A percentile compares a stretch with the other conserved stretches of the same genome.
phyloP scores from a whole-genome alignment of 1,140 invertebrate genomes.

The Agrilus planipennis region DNA sequence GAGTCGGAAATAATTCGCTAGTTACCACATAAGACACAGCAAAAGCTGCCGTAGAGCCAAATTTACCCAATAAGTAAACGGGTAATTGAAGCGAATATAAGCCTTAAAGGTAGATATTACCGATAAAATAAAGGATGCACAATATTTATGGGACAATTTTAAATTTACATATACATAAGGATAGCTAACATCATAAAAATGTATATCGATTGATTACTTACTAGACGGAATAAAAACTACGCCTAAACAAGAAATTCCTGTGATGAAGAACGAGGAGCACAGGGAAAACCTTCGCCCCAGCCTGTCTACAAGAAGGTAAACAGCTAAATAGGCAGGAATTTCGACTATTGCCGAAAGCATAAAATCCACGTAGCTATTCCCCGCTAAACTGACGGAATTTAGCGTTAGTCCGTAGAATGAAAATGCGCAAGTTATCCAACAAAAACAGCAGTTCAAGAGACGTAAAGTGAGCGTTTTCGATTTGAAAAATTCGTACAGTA shows the following conservation, averaged over 20 bases:
- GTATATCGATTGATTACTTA: no score
- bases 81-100: conserved; percentile 25
- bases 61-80: conserved; percentile 60
- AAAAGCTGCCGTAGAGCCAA: conserved; percentile 56
- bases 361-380: conserved; percentile 58
- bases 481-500: conserved; percentile 37
- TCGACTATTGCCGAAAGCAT: conserved; percentile 57
- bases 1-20: conserved; percentile 61
- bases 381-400: conserved; percentile 62
- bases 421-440: conserved; percentile 56
- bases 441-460: conserved; percentile 50
- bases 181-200: no score
- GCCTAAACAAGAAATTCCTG: conserved; percentile 36
- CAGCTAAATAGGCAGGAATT: conserved; percentile 56
- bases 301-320: conserved; percentile 49
- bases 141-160: no score
- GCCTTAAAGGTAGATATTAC: conserved; percentile 9
- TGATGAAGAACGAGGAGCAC: conserved; percentile 45
- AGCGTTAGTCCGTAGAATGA: conserved; percentile 74
- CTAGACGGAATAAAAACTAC: conserved; percentile 21
- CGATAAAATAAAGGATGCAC: no score
- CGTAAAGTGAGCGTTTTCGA: conserved; percentile 45
- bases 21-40: conserved; percentile 58
- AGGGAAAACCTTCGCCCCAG: conserved; percentile 50
- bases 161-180: no score